Evolutionary conservation across 2,888 invertebrate genomes (phyloP).

Genomic region (Electrophaes corylata): DNA sequence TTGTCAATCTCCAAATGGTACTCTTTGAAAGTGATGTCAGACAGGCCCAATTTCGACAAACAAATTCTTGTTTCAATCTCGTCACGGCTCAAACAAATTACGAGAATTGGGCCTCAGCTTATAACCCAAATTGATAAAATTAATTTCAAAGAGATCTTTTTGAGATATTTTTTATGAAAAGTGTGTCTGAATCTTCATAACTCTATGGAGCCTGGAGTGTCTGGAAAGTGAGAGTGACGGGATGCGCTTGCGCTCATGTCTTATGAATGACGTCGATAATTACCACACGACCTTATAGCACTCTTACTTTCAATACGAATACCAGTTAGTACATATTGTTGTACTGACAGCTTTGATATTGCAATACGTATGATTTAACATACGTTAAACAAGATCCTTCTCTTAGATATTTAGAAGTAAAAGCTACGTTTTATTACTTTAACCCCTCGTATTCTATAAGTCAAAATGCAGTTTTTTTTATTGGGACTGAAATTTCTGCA

Average conservation of each 20-base stretch:
- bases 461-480: too few species aligned
- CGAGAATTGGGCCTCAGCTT: too few species aligned
- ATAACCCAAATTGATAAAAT: too few species aligned
- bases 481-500: too few species aligned
- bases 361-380: not conserved
- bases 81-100: too few species aligned
- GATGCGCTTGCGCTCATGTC: constrained; percentile 62
- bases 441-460: too few species aligned
- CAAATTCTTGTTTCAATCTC: too few species aligned
- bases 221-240: constrained; percentile 70
- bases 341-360: constrained; percentile 8
- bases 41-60: too few species aligned
- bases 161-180: not conserved
- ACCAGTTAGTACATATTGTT: constrained; percentile 23
- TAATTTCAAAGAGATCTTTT: too few species aligned
- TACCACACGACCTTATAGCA: constrained; percentile 44
- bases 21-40: too few species aligned
- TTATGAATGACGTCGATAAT: constrained; percentile 61
- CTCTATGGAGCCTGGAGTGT: constrained; percentile 40
- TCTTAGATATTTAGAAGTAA: not conserved
- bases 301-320: constrained; percentile 46
- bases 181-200: constrained; percentile 1
- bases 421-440: not conserved
- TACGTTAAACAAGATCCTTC: not conserved
- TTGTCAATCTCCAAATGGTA: too few species aligned